These are phyloP conservation scores for Scyliorhinus canicula DNA, from an alignment of 2,797 vertebrate genomes.

Conservation along the genomic window DNA sequence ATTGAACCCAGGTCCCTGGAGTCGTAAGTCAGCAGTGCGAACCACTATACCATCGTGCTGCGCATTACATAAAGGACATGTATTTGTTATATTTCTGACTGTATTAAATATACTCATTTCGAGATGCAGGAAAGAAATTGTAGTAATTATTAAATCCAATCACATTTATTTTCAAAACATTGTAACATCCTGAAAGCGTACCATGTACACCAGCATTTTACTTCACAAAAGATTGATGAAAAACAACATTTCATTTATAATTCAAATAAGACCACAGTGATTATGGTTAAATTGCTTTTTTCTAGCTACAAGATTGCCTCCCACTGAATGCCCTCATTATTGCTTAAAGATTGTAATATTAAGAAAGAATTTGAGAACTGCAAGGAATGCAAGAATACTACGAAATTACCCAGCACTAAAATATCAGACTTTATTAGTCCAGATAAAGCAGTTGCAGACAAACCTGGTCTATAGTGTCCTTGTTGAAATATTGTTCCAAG, in stretches of 20 bases:
- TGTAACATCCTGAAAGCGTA: background rate
- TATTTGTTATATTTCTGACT: background rate
- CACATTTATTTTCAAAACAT: background rate
- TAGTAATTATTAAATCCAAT: background rate
- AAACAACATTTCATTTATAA: background rate
- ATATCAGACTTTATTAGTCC: background rate
- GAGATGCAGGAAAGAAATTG: background rate
- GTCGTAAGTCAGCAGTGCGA: too few relatives aligned
- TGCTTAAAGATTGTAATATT: slow-evolving; percentile 34
- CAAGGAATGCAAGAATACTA: background rate
- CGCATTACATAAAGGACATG: background rate
- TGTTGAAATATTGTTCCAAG: slow-evolving; percentile 54
- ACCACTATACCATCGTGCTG: too few relatives aligned
- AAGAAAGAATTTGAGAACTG: background rate
- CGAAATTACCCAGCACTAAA: background rate
- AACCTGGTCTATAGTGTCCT: slow-evolving; percentile 55
- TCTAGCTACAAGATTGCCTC: background rate
- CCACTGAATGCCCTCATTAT: slow-evolving; percentile 31
- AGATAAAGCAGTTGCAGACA: slow-evolving; percentile 38
- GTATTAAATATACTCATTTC: background rate
- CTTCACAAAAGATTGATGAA: background rate
- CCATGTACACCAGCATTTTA: background rate
- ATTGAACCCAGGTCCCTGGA: too few relatives aligned
- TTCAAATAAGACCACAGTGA: background rate
- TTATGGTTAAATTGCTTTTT: background rate